phyloP scores from a whole-genome alignment of 2,113 vertebrate genomes.

The Malurus alboscapulatus region DNA sequence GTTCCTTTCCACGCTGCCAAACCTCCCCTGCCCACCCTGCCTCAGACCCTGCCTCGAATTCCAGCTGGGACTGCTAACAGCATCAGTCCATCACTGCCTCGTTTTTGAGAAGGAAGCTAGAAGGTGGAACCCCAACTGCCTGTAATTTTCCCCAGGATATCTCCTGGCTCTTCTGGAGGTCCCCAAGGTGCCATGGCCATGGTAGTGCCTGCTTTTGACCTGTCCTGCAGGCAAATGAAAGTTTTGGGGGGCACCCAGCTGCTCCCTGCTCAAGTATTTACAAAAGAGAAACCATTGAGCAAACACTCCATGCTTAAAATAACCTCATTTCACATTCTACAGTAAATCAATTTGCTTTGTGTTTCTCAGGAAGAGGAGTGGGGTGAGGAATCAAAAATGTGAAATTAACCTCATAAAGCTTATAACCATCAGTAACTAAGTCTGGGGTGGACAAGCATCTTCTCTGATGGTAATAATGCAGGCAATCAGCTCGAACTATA shows the following conservation, averaged over 20 bases:
- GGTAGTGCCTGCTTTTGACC: background rate
- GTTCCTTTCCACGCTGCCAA: background rate
- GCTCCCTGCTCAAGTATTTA: background rate
- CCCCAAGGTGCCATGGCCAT: rapidly evolving
- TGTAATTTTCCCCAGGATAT: background rate
- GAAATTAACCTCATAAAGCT: constrained; percentile 18
- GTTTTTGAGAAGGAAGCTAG: background rate
- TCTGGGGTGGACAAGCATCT: background rate
- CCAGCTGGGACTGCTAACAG: background rate
- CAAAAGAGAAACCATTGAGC: background rate
- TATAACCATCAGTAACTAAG: background rate
- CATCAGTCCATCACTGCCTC: background rate
- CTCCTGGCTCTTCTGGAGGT: background rate
- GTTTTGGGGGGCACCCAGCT: background rate
- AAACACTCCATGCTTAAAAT: background rate
- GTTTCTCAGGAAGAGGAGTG: background rate
- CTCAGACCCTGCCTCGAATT: background rate
- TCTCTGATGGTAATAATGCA: background rate
- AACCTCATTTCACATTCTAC: background rate
- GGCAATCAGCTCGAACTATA: background rate
- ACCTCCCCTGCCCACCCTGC: background rate
- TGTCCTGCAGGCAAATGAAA: background rate
- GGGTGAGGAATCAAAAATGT: background rate
- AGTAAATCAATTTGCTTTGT: background rate
- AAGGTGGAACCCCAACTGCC: background rate